Conservation (phyloP, 2,113 vertebrate species). For the Athene noctua region DNA sequence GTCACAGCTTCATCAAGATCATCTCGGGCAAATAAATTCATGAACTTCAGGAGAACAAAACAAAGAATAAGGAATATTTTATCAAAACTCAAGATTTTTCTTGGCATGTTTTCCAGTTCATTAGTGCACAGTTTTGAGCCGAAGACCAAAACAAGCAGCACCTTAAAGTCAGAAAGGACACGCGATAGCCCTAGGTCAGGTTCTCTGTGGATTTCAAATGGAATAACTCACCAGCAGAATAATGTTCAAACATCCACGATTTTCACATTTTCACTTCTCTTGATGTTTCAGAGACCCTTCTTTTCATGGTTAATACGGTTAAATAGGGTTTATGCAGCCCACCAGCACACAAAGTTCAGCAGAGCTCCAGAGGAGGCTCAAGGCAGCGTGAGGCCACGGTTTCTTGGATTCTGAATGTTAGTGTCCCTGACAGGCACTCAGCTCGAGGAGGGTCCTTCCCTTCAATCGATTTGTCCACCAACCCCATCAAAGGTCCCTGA, state of each 20-base stretch:
- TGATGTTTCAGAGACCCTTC: background rate
- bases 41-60: background rate
- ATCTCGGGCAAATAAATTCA: background rate
- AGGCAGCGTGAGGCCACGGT: fast-evolving
- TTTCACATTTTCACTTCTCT: background rate
- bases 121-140: background rate
- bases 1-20: background rate
- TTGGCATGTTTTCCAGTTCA: background rate
- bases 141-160: background rate
- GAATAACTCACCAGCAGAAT: background rate
- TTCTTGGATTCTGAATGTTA: background rate
- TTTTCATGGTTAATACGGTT: background rate
- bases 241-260: background rate
- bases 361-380: background rate
- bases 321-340: background rate
- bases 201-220: background rate
- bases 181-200: background rate
- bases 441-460: fast-evolving
- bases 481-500: background rate
- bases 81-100: background rate
- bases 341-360: background rate
- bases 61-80: background rate
- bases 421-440: background rate
- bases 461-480: background rate
- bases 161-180: background rate